A percentile compares a stretch with the other conserved stretches of the same genome.
Evolutionary conservation across 2,797 vertebrate genomes (phyloP).

Genomic region (Petrocephalus sullivani): DNA sequence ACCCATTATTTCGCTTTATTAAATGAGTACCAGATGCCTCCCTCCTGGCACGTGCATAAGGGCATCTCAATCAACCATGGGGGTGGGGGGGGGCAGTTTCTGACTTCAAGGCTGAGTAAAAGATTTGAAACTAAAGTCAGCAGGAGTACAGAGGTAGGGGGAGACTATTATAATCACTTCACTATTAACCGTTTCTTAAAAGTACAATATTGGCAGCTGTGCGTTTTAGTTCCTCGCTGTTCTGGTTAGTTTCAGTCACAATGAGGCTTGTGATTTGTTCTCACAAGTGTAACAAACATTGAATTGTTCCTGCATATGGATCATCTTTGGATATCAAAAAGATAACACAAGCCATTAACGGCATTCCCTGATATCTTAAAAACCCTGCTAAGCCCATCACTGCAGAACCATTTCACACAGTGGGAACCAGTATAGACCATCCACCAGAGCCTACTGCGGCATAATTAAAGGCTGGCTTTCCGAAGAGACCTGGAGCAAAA

Average conservation of each 20-base stretch:
- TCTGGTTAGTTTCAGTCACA: not conserved
- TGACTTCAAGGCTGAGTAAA: not conserved
- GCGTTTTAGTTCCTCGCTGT: not conserved
- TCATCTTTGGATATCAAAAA: not conserved
- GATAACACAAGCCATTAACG: not conserved
- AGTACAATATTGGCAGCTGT: not conserved
- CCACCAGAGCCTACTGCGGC: not conserved
- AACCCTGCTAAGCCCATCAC: not conserved
- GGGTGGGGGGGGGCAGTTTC: not conserved
- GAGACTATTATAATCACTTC: not conserved
- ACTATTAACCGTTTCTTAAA: not conserved
- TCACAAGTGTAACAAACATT: not conserved
- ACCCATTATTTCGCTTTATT: not conserved
- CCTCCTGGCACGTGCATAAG: not conserved
- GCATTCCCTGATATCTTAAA: not conserved
- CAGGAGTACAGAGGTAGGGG: not conserved
- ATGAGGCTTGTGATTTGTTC: constrained; percentile 4
- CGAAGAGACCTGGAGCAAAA: not conserved
- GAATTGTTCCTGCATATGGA: not conserved
- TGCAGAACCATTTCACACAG: not conserved
- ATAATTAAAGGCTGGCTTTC: not conserved
- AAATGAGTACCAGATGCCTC: not conserved
- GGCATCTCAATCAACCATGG: not conserved
- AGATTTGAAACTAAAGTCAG: not conserved
- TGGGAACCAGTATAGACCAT: not conserved